phyloP scores from a whole-genome alignment of 37 sponge, comb jelly and placozoan species.

The Lycopodina hypogea region DNA sequence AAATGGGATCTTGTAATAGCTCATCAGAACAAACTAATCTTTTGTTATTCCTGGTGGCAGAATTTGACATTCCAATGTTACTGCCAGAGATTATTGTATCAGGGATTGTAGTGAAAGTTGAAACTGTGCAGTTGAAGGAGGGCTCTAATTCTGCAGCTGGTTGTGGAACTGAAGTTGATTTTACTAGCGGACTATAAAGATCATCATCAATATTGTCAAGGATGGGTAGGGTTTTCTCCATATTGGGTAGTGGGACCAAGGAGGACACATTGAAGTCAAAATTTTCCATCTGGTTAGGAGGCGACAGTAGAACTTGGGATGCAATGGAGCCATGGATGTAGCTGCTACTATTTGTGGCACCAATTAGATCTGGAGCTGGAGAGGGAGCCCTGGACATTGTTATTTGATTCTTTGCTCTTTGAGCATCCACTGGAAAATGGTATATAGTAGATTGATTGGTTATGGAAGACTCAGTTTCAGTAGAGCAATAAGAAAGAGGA shows the following conservation, averaged over 20 bases:
- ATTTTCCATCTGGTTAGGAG: slow-evolving; percentile 43
- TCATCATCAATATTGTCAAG: slow-evolving; percentile 57
- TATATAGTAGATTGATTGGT: slow-evolving; percentile 4
- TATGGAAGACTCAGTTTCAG: background rate
- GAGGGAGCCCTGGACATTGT: background rate
- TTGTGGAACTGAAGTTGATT: background rate
- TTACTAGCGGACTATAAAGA: slow-evolving; percentile 36
- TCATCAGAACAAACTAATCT: background rate
- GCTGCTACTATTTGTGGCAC: background rate
- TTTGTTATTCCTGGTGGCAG: background rate
- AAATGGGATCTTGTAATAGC: slow-evolving; percentile 15
- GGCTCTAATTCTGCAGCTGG: background rate
- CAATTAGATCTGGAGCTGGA: background rate
- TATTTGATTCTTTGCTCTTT: background rate
- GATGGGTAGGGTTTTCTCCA: slow-evolving; percentile 26
- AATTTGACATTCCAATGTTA: background rate
- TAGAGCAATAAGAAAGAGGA: background rate
- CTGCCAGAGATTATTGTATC: slow-evolving; percentile 2
- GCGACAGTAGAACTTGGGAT: slow-evolving; percentile 39
- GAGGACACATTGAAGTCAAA: slow-evolving; percentile 40
- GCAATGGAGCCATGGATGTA: background rate
- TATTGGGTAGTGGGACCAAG: slow-evolving; percentile 25
- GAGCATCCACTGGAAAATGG: slow-evolving; percentile 2
- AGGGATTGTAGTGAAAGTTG: slow-evolving; percentile 16
- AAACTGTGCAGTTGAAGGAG: slow-evolving; percentile 7